Evolutionary conservation across 2,888 invertebrate genomes (phyloP).

Genomic region (Aspidapion aeneum): DNA sequence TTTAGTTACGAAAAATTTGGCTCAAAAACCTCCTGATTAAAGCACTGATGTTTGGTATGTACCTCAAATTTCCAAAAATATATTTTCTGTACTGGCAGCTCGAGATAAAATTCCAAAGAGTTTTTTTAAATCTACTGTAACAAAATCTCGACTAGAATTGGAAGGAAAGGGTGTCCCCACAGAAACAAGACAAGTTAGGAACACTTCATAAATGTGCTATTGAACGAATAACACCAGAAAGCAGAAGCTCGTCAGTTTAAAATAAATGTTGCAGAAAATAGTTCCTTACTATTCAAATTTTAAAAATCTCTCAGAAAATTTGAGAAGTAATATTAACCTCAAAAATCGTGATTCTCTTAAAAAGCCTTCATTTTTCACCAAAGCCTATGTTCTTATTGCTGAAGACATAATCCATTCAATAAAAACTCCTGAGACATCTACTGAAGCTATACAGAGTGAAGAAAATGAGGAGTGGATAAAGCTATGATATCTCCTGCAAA

Average conservation of each 20-base stretch:
- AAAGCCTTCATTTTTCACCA: too few species aligned
- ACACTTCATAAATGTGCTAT: background rate
- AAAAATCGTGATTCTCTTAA: too few species aligned
- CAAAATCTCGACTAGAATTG: background rate
- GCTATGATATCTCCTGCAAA: background rate
- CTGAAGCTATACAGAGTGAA: background rate
- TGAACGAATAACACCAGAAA: background rate
- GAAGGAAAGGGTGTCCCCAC: background rate
- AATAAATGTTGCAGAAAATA: background rate
- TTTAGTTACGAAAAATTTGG: background rate
- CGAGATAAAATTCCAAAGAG: background rate
- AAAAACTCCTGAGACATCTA: background rate
- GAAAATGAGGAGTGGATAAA: background rate
- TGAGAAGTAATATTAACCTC: background rate
- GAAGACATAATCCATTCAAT: too few species aligned
- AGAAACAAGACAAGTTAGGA: background rate
- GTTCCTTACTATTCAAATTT: background rate
- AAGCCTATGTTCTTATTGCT: too few species aligned
- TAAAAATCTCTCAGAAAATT: background rate
- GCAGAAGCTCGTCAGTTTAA: background rate
- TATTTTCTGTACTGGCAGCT: background rate
- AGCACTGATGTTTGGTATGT: background rate
- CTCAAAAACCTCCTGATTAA: background rate
- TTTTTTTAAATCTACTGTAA: background rate
- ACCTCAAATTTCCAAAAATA: background rate